Evolutionary conservation across 2,888 invertebrate genomes (phyloP), one percentile per base, ranked within the genome.

Genomic region (Dryomyza anilis): DNA sequence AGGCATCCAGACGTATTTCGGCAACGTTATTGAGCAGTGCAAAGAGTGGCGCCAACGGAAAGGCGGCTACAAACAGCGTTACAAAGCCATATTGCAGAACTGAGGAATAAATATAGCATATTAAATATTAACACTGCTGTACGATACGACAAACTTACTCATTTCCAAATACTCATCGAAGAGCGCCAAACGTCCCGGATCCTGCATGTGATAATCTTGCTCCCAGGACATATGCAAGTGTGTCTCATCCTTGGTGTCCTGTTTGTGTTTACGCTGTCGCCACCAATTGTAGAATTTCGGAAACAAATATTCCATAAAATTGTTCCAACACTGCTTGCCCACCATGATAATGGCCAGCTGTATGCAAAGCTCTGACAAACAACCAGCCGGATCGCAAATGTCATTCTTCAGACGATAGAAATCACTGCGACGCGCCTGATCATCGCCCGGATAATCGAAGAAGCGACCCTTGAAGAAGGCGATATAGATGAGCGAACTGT

Each of bases 141-240:
- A n/a, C n/a, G n/a, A n/a, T n/a, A n/a, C n/a, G n/a, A 1, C 1
- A 1, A 19, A 84, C 90, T 86, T 78, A 97, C 98, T 94, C 97
- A 98, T 98, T 86, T 98, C 98, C 36, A 98, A 86, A 78, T 98
- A 98, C 82, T 98, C 98, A 77, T 97, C 95, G 78, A 98, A 98
- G 1, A 98, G 86, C 0, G 96, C 95, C 66, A 96, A 85, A 60
- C 94, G 86, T 5, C 95, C 95, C 0, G 94, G 93, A 78, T 95
- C 94, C 72, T 94, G 92, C 65, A 98, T 86, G 72, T 95, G 93
- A 83, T 94, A 97, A 82, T 98, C 98, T 76, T 94, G 91, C 76
- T 98, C 97, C 97, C 97, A 98, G 2, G 87, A 87, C 81, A 91
- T 92, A 77, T 93, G 91, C 3, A 89, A 86, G 74, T 91, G 87